These are phyloP conservation scores for Lasioglossum leucozonium DNA, from an alignment of 2,888 invertebrate genomes.

Conservation along the genomic window DNA sequence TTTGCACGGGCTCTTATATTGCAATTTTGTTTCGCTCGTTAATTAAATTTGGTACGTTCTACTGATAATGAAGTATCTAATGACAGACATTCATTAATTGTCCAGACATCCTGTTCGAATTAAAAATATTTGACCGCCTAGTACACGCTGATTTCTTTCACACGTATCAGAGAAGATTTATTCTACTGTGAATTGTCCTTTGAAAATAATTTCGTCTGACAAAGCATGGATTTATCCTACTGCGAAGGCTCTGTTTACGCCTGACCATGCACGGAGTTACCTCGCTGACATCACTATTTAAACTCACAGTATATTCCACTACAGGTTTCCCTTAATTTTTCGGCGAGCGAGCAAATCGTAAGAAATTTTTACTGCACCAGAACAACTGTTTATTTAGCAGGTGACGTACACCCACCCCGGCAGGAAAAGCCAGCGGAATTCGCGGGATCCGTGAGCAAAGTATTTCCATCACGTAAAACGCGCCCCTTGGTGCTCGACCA, in stretches of 20 bases:
- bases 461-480: conserved; percentile 29
- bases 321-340: neutral
- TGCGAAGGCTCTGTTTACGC: neutral
- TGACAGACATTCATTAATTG: too few relatives aligned
- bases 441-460: neutral
- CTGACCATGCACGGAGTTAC: neutral
- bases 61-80: neutral
- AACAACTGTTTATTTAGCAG: neutral
- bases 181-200: neutral
- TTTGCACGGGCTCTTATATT: neutral
- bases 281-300: neutral
- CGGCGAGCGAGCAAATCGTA: neutral
- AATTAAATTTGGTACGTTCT: neutral
- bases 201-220: neutral
- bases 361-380: neutral
- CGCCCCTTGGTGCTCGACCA: conserved; percentile 29
- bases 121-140: neutral
- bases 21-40: neutral
- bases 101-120: too few relatives aligned
- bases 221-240: neutral
- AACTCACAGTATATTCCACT: neutral
- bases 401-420: neutral
- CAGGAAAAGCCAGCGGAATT: neutral
- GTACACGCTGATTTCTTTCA: too few relatives aligned
- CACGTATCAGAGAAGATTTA: neutral